Evolutionary conservation across 2,113 vertebrate genomes (phyloP), one percentile per base, ranked within the genome.

Genomic region (Opisthocomus hoazin): DNA sequence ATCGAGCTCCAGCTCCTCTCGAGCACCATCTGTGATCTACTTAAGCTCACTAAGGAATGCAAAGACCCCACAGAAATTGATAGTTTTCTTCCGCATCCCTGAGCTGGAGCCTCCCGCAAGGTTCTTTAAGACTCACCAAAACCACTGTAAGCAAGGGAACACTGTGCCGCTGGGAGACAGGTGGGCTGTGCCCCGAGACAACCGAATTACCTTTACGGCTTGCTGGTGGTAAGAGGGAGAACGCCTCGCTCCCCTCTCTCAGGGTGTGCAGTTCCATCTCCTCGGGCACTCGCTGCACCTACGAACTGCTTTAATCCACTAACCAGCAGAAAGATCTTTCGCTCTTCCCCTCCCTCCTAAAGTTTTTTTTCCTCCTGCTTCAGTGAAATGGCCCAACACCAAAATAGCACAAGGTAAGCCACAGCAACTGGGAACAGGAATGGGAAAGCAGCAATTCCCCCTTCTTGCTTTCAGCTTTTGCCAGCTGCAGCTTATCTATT

Each of bases 301-400:
- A 66, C 18, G 32, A 75, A 89, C 80, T 53, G 21, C 77, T 82
- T 64, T 91, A 89, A 93, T 64, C 81, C 87, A 81, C 71, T 45
- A 79, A 80, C 61, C 79, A 73, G 63, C 36, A 60, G 48, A 89
- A 89, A 78, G 69, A 51, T 91, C 29, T 30, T 64, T 69, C 56
- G 73, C 74, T 71, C 39, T 39, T 71, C 66, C 32, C 29, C 46
- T 66, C 50, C 50, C 23, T 36, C 46, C 34, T 3, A 0, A 89
- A 87, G 77, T 75, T 81, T 46, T 56, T 92, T 87, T 87, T 94
- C 84, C 74, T 94, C 91, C 91, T 91, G 87, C 80, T 95, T 84
- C 87, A 75, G 39, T 84, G 61, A 94, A 91, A 94, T 12, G n/a
- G 39, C 65, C 45, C 5, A 19, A 79, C 53, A 89, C 61, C 61